Evolutionary conservation across 2,888 invertebrate species (phyloP).

Genomic region (Thyatira batis): DNA sequence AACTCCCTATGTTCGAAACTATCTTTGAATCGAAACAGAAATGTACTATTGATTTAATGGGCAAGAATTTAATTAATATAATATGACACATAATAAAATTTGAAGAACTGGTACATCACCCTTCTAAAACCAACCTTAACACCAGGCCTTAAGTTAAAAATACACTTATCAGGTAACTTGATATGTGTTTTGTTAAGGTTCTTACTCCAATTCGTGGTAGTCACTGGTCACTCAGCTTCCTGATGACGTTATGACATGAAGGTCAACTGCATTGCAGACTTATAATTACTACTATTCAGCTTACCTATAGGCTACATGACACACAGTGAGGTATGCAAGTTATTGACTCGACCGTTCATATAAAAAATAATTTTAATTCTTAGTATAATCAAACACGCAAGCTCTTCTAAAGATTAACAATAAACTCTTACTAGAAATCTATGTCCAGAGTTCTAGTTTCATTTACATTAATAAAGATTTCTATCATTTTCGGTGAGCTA

Average conservation of each 20-base stretch:
- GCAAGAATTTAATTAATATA: not conserved
- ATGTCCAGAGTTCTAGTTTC: no score
- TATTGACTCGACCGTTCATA: not conserved
- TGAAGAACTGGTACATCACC: not conserved
- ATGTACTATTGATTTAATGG: no score
- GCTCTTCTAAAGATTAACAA: no score
- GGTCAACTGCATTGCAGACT: slow-evolving; percentile 47
- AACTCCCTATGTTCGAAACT: no score
- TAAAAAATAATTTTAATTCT: not conserved
- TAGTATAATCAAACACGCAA: not conserved
- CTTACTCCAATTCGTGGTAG: slow-evolving; percentile 48
- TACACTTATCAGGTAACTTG: slow-evolving; percentile 12
- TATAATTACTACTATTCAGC: slow-evolving; percentile 22
- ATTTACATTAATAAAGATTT: no score
- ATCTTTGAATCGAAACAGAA: no score
- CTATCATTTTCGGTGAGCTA: no score
- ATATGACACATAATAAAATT: not conserved
- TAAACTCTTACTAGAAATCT: no score
- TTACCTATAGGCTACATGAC: not conserved
- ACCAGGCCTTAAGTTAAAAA: slow-evolving; percentile 11
- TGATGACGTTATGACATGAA: slow-evolving; percentile 49
- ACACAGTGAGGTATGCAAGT: not conserved
- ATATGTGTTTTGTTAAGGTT: slow-evolving; percentile 22
- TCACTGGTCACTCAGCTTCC: slow-evolving; percentile 49
- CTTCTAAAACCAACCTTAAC: not conserved